Evolutionary conservation across 2,113 vertebrate species (phyloP).

Genomic region (Pyrgilauda ruficollis): DNA sequence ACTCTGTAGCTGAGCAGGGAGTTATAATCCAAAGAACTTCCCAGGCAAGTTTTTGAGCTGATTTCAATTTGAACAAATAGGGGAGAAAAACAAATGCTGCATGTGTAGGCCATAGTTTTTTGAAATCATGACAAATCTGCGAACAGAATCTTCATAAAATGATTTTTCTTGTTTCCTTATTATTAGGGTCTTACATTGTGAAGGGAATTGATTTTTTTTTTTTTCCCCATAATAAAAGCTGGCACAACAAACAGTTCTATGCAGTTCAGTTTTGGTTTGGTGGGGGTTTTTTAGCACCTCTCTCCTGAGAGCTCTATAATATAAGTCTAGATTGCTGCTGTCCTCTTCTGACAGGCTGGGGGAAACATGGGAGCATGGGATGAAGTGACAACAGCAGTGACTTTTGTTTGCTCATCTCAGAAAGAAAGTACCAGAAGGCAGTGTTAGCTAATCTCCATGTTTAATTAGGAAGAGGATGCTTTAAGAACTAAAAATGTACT

Average conservation of each 20-base stretch:
- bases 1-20: neutral
- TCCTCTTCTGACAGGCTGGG: neutral
- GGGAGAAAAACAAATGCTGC: neutral
- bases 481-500: neutral
- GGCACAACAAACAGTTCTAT: neutral
- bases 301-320: neutral
- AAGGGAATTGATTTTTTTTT: neutral
- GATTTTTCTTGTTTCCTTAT: neutral
- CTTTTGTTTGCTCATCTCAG: neutral
- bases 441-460: neutral
- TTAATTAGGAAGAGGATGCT: neutral
- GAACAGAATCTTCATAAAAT: neutral
- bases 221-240: neutral
- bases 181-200: fast-evolving
- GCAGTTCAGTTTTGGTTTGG: neutral
- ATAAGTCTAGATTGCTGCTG: constrained; percentile 12
- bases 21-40: neutral
- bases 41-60: neutral
- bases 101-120: neutral
- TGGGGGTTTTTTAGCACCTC: neutral
- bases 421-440: neutral
- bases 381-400: neutral
- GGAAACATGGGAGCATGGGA: neutral
- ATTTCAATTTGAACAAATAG: neutral
- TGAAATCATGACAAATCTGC: neutral